Evolutionary conservation across 2,797 vertebrate species (phyloP).

Genomic region (Aythya fuligula): DNA sequence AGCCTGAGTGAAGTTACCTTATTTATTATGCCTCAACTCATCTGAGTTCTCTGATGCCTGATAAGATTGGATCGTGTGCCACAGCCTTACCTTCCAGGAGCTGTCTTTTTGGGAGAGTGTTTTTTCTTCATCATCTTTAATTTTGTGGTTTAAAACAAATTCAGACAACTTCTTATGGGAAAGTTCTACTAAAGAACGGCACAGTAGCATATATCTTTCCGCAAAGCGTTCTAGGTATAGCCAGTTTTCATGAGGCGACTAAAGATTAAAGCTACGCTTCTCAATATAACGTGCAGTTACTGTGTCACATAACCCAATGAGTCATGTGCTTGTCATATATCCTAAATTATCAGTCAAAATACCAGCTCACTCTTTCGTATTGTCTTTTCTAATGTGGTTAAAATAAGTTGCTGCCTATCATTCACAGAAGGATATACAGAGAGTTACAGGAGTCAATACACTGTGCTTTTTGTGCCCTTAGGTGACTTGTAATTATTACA

Average conservation of each 20-base stretch:
- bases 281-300: not conserved
- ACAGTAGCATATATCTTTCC: not conserved
- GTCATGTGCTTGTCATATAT: rapidly evolving
- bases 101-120: not conserved
- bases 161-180: not conserved
- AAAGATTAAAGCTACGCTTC: not conserved
- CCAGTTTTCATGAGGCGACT: not conserved
- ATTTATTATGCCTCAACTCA: not conserved
- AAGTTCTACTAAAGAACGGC: not conserved
- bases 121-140: not conserved
- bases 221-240: not conserved
- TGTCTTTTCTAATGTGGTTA: not conserved
- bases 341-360: not conserved
- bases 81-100: not conserved
- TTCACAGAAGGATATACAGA: not conserved
- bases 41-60: constrained; percentile 14
- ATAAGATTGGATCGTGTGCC: not conserved
- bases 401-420: not conserved
- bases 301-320: not conserved
- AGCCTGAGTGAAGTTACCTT: not conserved
- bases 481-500: not conserved
- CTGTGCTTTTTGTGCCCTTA: not conserved
- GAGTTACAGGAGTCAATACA: not conserved
- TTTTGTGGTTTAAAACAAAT: not conserved
- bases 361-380: not conserved